Evolutionary conservation across 1,140 invertebrate species (phyloP).

Genomic region (Apocrypta bakeri): DNA sequence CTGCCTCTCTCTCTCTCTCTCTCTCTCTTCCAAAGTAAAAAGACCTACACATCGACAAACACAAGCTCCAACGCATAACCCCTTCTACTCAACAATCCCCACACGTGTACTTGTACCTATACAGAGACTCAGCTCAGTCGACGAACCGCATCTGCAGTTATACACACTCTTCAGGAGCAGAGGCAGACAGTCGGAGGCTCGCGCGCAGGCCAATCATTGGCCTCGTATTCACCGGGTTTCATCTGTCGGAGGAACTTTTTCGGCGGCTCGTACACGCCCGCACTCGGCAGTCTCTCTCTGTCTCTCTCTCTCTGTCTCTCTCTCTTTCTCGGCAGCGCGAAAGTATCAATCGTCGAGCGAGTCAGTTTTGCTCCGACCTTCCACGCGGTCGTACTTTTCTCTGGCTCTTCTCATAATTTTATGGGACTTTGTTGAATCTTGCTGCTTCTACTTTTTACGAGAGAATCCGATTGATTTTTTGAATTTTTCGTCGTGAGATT

Average conservation of each 20-base stretch:
- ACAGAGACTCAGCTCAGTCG: not conserved
- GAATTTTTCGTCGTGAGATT: too few relatives aligned
- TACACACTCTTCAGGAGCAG: not conserved
- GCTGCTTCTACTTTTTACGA: too few relatives aligned
- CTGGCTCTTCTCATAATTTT: not conserved
- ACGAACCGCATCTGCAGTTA: not conserved
- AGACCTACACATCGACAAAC: not conserved
- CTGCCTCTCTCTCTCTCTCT: too few relatives aligned
- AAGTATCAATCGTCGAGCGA: conserved; percentile 32
- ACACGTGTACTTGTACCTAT: conserved; percentile 1
- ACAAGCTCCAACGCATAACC: not conserved
- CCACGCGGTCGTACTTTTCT: not conserved
- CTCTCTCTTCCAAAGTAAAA: too few relatives aligned
- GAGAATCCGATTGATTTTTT: too few relatives aligned
- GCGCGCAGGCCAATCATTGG: not conserved
- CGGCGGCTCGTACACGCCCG: not conserved
- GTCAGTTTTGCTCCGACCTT: not conserved
- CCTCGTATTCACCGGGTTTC: conserved; percentile 13
- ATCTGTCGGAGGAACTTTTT: conserved; percentile 2
- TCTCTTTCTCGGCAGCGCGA: not conserved
- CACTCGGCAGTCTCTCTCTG: not conserved
- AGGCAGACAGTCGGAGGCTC: not conserved
- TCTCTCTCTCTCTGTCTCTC: too few relatives aligned
- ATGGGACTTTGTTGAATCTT: not conserved
- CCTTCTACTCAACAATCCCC: not conserved